phyloP scores from a whole-genome alignment of 1,140 invertebrate genomes.

The Bicyclus anynana region DNA sequence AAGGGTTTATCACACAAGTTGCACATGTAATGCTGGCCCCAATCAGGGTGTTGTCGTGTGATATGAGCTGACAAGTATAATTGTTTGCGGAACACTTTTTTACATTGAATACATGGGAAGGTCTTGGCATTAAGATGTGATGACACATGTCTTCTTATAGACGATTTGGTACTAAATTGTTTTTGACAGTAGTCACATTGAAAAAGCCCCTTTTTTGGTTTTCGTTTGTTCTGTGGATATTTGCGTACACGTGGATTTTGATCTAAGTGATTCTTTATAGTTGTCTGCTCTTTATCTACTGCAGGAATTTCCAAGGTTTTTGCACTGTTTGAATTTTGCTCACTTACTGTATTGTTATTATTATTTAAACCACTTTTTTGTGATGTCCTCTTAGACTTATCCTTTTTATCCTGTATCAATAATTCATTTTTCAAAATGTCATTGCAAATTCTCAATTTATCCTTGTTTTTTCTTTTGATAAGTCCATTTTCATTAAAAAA shows the following conservation, averaged over 20 bases:
- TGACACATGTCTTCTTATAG: constrained; percentile 75
- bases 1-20: constrained; percentile 85
- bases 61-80: constrained; percentile 84
- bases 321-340: constrained; percentile 19
- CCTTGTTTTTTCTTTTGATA: constrained; percentile 46
- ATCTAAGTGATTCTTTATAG: not conserved
- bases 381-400: constrained; percentile 20
- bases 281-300: constrained; percentile 3
- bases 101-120: constrained; percentile 85
- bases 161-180: constrained; percentile 71
- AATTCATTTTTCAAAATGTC: constrained; percentile 61
- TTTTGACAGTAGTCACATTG: constrained; percentile 76
- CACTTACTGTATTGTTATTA: constrained; percentile 21
- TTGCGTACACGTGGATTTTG: constrained; percentile 1
- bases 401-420: constrained; percentile 40
- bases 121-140: constrained; percentile 80
- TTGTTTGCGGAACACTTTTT: constrained; percentile 83
- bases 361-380: constrained; percentile 28
- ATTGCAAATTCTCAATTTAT: constrained; percentile 43
- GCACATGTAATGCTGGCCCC: constrained; percentile 76
- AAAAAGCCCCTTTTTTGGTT: constrained; percentile 31
- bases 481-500: constrained; percentile 40
- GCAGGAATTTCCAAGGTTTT: not conserved
- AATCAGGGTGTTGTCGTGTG: constrained; percentile 77
- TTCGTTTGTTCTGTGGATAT: constrained; percentile 5